Evolutionary conservation across 2,113 vertebrate species (phyloP).

Genomic region (Proteles cristata): DNA sequence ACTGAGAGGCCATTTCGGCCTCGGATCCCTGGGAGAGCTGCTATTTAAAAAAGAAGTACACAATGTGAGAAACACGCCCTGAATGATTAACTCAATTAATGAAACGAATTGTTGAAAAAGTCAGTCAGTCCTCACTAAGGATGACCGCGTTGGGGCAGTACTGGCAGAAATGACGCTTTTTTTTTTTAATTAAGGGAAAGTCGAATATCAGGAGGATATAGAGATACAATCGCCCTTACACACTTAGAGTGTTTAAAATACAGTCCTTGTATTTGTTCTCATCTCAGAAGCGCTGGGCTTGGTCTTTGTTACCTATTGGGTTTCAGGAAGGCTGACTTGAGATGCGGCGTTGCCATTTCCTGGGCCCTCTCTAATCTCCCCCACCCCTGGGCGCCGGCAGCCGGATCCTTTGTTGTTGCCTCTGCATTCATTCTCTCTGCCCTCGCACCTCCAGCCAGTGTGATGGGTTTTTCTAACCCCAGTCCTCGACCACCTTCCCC

Average conservation of each 20-base stretch:
- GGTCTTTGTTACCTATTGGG: slow-evolving; percentile 71
- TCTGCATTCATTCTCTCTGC: slow-evolving; percentile 29
- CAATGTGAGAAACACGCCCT: not conserved
- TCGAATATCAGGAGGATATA: slow-evolving; percentile 26
- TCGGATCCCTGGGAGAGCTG: not conserved
- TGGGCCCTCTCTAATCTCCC: not conserved
- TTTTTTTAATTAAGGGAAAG: slow-evolving; percentile 38
- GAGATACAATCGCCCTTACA: slow-evolving; percentile 56
- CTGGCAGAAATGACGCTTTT: not conserved
- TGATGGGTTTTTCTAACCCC: not conserved
- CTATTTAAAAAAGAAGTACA: not conserved
- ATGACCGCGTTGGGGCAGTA: not conserved
- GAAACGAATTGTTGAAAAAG: not conserved
- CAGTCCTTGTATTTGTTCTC: slow-evolving; percentile 62
- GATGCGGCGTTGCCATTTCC: slow-evolving; percentile 62
- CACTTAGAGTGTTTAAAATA: slow-evolving; percentile 43
- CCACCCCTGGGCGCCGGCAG: slow-evolving; percentile 17
- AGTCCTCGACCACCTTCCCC: not conserved
- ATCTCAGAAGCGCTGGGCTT: not conserved
- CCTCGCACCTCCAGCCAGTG: slow-evolving; percentile 46
- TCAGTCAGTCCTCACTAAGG: not conserved
- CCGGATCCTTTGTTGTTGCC: slow-evolving; percentile 72
- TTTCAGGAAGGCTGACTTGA: slow-evolving; percentile 76
- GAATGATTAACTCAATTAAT: not conserved
- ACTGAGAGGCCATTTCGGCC: not conserved